A percentile compares a stretch with the other conserved stretches of the same genome.
phyloP scores from a whole-genome alignment of 2,113 vertebrate genomes.

The Carassius gibelio region DNA sequence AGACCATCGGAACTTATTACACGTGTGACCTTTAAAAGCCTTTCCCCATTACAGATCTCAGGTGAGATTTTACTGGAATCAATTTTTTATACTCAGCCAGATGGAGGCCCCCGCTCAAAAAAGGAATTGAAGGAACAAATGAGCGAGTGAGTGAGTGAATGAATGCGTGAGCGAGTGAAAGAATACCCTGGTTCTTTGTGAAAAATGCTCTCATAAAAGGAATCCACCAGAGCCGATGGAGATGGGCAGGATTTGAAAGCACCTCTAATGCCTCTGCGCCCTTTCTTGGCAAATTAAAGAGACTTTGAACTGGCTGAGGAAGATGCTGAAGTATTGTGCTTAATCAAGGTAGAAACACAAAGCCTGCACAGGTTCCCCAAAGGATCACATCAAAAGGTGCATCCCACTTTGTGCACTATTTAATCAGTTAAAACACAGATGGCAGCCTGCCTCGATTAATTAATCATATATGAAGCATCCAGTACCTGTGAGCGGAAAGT shows the following conservation, averaged over 20 bases:
- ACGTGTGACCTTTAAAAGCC: constrained; percentile 84
- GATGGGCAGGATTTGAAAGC: constrained; percentile 74
- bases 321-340: constrained; percentile 68
- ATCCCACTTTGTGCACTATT: constrained; percentile 79
- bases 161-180: constrained; percentile 33
- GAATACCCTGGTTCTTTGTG: constrained; percentile 63
- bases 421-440: constrained; percentile 83
- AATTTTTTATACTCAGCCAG: constrained; percentile 78
- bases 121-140: constrained; percentile 24
- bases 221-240: constrained; percentile 65
- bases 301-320: constrained; percentile 70
- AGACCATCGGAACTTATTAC: constrained; percentile 84
- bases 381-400: constrained; percentile 81
- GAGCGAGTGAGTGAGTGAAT: constrained; percentile 20
- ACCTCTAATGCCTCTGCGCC: constrained; percentile 68
- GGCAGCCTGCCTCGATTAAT: constrained; percentile 79
- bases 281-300: constrained; percentile 76
- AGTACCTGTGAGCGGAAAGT: constrained; percentile 75
- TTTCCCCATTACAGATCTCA: constrained; percentile 81
- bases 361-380: constrained; percentile 70
- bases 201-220: constrained; percentile 74
- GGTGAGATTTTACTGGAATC: constrained; percentile 84
- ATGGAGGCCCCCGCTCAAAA: constrained; percentile 66
- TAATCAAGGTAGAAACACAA: constrained; percentile 80
- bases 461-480: constrained; percentile 78